Conservation (phyloP, 2,888 invertebrate genomes). For the Chironomus tentans region DNA sequence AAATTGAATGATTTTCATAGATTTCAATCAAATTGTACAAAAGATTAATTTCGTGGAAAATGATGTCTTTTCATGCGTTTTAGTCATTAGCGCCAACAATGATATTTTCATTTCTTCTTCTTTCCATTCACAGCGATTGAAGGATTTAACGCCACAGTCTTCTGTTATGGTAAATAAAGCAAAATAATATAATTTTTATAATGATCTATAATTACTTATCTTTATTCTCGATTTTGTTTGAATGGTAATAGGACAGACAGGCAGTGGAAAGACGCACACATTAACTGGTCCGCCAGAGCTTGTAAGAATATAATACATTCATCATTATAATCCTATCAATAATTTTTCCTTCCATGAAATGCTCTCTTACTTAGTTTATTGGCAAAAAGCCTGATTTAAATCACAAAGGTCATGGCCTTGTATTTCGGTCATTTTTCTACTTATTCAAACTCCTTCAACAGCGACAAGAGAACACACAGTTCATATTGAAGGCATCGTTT, state of each 20-base stretch:
- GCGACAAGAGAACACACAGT: slow-evolving; percentile 60
- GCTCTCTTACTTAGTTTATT: slow-evolving; percentile 47
- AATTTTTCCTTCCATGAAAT: not conserved
- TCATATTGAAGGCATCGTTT: slow-evolving; percentile 84
- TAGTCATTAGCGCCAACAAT: too few species aligned
- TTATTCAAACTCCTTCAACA: slow-evolving; percentile 74
- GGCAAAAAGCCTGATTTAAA: slow-evolving; percentile 47
- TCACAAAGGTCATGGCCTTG: slow-evolving; percentile 72
- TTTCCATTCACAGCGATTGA: slow-evolving; percentile 54
- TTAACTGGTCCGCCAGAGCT: slow-evolving; percentile 83
- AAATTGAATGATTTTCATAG: too few species aligned
- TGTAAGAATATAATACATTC: slow-evolving; percentile 43
- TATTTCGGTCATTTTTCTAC: slow-evolving; percentile 84
- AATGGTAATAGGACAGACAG: slow-evolving; percentile 57
- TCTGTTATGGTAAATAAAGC: slow-evolving; percentile 67
- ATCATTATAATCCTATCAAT: not conserved
- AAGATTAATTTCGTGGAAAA: too few species aligned
- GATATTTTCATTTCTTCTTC: too few species aligned
- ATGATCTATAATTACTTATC: too few species aligned
- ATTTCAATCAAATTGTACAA: too few species aligned
- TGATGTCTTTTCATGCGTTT: too few species aligned
- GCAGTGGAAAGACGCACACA: slow-evolving; percentile 93
- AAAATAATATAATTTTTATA: too few species aligned
- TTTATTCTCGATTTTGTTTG: not conserved
- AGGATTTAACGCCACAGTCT: slow-evolving; percentile 87